Percentiles rank a stretch among this genome's conserved stretches.
phyloP scores from a whole-genome alignment of 2,797 vertebrate genomes.

The Pantherophis vulpinus region DNA sequence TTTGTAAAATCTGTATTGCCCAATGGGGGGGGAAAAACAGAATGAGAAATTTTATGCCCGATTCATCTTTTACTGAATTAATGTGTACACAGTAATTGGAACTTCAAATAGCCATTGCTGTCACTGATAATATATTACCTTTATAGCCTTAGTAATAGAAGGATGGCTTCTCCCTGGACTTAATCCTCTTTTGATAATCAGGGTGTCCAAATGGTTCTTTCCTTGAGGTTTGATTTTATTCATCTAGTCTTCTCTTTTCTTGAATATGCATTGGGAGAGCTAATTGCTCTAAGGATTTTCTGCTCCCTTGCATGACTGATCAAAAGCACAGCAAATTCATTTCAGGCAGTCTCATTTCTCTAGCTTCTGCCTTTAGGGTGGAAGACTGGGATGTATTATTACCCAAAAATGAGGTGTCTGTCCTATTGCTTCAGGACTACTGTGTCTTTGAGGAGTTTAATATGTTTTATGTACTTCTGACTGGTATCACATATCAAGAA shows the following conservation, averaged over 20 bases:
- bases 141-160: conserved; percentile 53
- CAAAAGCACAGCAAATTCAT: conserved; percentile 76
- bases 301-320: conserved; percentile 77
- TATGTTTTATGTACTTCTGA: conserved; percentile 4
- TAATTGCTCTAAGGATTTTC: conserved; percentile 81
- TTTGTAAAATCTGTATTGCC: background rate
- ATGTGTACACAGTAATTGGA: conserved; percentile 11
- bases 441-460: conserved; percentile 4
- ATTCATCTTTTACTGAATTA: background rate
- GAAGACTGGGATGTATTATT: conserved; percentile 75
- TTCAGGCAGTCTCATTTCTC: conserved; percentile 78
- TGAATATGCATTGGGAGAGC: conserved; percentile 72
- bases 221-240: conserved; percentile 57
- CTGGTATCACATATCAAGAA: background rate
- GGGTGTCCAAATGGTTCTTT: conserved; percentile 57
- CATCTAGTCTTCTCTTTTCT: conserved; percentile 64
- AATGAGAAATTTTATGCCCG: background rate
- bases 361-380: conserved; percentile 72
- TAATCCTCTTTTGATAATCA: conserved; percentile 56
- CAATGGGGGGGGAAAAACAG: background rate
- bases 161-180: conserved; percentile 57
- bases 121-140: background rate
- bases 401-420: conserved; percentile 53
- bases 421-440: conserved; percentile 45
- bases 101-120: background rate